A percentile compares a stretch with the other conserved stretches of the same genome.
phyloP scores from a whole-genome alignment of 92 coral and sea anemone genomes.

The Porites evermanni region DNA sequence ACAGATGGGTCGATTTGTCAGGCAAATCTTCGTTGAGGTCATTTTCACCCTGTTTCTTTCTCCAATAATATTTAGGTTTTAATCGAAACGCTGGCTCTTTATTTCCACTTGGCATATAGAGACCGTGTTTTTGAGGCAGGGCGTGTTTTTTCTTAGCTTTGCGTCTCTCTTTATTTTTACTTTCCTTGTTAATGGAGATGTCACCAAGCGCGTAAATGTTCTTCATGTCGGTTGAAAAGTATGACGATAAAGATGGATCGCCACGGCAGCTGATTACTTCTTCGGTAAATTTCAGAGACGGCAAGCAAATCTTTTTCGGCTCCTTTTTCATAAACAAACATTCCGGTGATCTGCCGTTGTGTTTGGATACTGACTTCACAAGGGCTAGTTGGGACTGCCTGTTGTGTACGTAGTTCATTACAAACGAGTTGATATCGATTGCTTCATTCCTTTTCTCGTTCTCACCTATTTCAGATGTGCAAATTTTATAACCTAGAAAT shows the following conservation, averaged over 20 bases:
- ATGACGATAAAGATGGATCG: constrained; percentile 54
- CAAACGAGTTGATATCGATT: constrained; percentile 35
- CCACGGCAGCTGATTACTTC: constrained; percentile 70
- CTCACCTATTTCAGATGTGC: constrained; percentile 23
- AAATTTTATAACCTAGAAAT: constrained; percentile 24
- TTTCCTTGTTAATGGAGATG: constrained; percentile 1
- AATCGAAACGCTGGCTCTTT: neutral
- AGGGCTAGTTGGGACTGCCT: constrained; percentile 3
- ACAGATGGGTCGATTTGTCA: constrained; percentile 56
- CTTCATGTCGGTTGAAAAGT: constrained; percentile 39
- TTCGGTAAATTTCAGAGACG: constrained; percentile 59
- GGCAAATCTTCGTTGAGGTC: neutral
- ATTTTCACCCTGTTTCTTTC: constrained; percentile 21
- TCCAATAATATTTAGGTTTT: constrained; percentile 20
- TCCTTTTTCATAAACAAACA: neutral
- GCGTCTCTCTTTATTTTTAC: neutral
- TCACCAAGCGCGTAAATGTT: constrained; percentile 47
- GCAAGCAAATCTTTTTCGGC: neutral
- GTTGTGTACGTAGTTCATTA: constrained; percentile 37
- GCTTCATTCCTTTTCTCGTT: constrained; percentile 3
- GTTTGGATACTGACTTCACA: neutral
- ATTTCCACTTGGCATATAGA: constrained; percentile 18
- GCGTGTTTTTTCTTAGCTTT: constrained; percentile 1
- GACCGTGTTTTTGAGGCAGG: constrained; percentile 30
- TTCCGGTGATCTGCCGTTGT: neutral